phyloP scores from a whole-genome alignment of 2,113 vertebrate genomes.

The Calyptommatus sinebrachiatus region DNA sequence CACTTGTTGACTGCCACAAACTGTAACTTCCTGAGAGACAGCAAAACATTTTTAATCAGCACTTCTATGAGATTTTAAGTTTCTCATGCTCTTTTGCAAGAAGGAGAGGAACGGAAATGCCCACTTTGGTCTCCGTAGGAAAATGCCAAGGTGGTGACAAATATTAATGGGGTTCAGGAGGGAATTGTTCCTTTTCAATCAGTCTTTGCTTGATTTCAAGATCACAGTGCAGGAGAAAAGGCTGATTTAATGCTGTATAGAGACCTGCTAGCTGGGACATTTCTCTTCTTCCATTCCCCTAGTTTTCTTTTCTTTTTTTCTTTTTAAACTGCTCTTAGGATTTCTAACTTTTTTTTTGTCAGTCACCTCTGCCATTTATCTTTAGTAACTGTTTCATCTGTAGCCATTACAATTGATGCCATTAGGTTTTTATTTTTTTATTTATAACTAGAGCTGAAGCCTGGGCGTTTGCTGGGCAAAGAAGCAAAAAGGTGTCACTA shows the following conservation, averaged over 20 bases:
- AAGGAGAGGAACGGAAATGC: slow-evolving; percentile 49
- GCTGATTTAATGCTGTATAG: neutral
- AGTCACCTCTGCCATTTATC: neutral
- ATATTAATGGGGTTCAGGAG: slow-evolving; percentile 77
- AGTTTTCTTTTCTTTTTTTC: too few relatives aligned
- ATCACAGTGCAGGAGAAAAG: slow-evolving; percentile 69
- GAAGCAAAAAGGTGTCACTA: too few relatives aligned
- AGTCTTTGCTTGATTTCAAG: slow-evolving; percentile 67
- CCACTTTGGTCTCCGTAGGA: slow-evolving; percentile 62
- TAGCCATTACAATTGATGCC: neutral
- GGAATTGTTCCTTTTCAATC: slow-evolving; percentile 76
- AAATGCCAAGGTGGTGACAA: slow-evolving; percentile 76
- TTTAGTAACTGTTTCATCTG: neutral
- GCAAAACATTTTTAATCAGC: neutral
- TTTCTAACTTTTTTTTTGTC: neutral
- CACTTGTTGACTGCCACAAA: slow-evolving; percentile 13
- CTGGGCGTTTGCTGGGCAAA: too few relatives aligned
- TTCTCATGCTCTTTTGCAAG: slow-evolving; percentile 43
- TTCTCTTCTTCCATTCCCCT: neutral
- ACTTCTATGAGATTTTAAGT: slow-evolving; percentile 15
- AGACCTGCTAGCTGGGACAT: neutral
- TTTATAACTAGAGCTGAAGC: neutral
- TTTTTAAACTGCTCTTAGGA: too few relatives aligned
- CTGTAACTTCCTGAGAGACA: neutral
- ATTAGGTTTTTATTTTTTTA: neutral